Evolutionary conservation across 2,113 vertebrate species (phyloP).

Genomic region (Scomber scombrus): DNA sequence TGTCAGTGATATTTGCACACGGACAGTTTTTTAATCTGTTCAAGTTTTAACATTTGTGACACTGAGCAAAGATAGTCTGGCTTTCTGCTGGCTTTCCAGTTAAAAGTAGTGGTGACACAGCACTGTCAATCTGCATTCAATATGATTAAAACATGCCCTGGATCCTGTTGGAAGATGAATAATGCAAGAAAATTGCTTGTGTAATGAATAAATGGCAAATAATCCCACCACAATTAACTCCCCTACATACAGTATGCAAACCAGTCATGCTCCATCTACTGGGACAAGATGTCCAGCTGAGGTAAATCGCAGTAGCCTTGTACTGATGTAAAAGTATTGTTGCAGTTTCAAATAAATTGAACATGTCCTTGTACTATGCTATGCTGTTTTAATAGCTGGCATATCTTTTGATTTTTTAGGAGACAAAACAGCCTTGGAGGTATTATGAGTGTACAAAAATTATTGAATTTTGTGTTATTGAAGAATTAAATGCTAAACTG

Average conservation of each 20-base stretch:
- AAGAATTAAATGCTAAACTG: conserved; percentile 15
- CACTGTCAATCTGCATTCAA: conserved; percentile 74
- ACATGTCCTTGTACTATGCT: background rate
- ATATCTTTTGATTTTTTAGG: conserved; percentile 15
- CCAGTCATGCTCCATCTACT: conserved; percentile 61
- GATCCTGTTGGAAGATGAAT: conserved; percentile 76
- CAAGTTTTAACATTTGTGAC: conserved; percentile 66
- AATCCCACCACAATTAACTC: conserved; percentile 79
- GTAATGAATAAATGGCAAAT: conserved; percentile 82
- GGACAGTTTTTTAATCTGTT: conserved; percentile 79
- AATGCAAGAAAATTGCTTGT: conserved; percentile 76
- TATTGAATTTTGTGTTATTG: background rate
- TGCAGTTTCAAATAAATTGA: conserved; percentile 19
- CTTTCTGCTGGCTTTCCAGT: conserved; percentile 72
- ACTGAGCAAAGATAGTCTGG: conserved; percentile 62
- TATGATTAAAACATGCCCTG: conserved; percentile 80
- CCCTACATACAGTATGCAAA: conserved; percentile 72
- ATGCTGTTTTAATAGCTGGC: conserved; percentile 5
- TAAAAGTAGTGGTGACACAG: conserved; percentile 73
- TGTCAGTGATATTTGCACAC: conserved; percentile 74
- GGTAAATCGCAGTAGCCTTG: conserved; percentile 55
- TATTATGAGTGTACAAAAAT: conserved; percentile 3
- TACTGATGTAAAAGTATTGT: conserved; percentile 25
- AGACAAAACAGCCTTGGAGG: conserved; percentile 7
- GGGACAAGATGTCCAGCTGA: conserved; percentile 67